A percentile compares a stretch with the other conserved stretches of the same genome.
phyloP scores from a whole-genome alignment of 2,888 invertebrate species.

The Ischnura elegans region DNA sequence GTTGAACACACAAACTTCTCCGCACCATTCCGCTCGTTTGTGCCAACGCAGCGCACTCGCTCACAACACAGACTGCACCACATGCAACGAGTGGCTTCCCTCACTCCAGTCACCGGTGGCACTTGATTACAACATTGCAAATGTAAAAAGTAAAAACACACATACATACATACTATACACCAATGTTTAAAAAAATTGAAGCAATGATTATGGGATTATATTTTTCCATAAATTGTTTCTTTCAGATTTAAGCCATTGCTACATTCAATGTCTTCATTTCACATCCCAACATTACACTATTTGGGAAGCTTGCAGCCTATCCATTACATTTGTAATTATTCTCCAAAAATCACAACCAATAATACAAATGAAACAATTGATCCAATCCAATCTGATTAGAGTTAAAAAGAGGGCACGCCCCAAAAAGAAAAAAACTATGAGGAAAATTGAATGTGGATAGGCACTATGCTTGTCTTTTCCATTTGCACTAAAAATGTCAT shows the following conservation, averaged over 20 bases:
- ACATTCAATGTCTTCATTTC: not conserved
- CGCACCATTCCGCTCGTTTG: not conserved
- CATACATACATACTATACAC: no score
- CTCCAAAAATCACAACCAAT: constrained; percentile 23
- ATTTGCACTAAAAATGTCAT: no score
- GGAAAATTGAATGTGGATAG: not conserved
- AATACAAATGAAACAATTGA: not conserved
- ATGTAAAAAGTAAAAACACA: not conserved
- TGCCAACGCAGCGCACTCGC: no score
- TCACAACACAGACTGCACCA: not conserved
- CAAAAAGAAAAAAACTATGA: not conserved
- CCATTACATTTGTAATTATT: not conserved
- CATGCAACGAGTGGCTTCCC: not conserved
- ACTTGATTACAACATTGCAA: not conserved
- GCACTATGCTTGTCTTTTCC: no score
- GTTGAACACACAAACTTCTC: constrained; percentile 22
- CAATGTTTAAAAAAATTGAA: not conserved
- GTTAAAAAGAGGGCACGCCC: not conserved
- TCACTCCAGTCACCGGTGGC: not conserved
- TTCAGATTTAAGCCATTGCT: not conserved
- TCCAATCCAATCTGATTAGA: no score
- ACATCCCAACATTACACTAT: not conserved
- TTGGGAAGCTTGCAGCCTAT: not conserved
- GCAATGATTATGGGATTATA: not conserved
- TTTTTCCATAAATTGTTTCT: not conserved